phyloP scores from a whole-genome alignment of 2,113 vertebrate species.

The Cyanoramphus novaezelandiae region DNA sequence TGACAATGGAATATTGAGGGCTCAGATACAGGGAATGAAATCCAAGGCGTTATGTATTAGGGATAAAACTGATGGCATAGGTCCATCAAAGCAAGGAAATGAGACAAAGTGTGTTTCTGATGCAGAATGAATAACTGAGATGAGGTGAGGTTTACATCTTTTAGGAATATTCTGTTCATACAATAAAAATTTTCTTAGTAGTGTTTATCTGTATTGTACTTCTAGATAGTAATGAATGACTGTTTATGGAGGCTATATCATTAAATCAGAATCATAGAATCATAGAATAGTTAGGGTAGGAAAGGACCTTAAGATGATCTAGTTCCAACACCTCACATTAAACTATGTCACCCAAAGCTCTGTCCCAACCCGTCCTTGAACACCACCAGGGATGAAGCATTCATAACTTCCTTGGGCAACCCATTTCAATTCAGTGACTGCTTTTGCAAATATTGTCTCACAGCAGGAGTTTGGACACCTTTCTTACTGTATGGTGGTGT shows the following conservation, averaged over 20 bases:
- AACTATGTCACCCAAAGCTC: not conserved
- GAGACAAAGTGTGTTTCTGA: not conserved
- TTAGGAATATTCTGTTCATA: not conserved
- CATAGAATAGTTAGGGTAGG: not conserved
- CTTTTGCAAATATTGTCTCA: not conserved
- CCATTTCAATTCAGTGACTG: not conserved
- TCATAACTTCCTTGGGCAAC: not conserved
- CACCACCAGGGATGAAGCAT: not conserved
- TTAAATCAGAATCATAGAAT: not conserved
- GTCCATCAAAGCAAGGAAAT: not conserved
- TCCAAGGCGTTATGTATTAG: not conserved
- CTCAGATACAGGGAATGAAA: not conserved
- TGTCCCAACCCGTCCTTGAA: not conserved
- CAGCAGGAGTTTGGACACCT: not conserved
- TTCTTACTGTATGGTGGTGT: not conserved
- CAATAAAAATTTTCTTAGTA: not conserved
- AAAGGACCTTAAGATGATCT: not conserved
- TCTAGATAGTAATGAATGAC: not conserved
- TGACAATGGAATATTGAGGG: not conserved
- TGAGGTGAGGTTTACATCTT: not conserved
- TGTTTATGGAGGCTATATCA: not conserved
- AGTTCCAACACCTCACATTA: not conserved
- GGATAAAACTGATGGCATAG: not conserved
- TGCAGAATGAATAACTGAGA: not conserved
- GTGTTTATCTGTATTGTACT: not conserved